Base-by-base conservation (phyloP, 2,113 vertebrate species). In the Fulica atra region DNA sequence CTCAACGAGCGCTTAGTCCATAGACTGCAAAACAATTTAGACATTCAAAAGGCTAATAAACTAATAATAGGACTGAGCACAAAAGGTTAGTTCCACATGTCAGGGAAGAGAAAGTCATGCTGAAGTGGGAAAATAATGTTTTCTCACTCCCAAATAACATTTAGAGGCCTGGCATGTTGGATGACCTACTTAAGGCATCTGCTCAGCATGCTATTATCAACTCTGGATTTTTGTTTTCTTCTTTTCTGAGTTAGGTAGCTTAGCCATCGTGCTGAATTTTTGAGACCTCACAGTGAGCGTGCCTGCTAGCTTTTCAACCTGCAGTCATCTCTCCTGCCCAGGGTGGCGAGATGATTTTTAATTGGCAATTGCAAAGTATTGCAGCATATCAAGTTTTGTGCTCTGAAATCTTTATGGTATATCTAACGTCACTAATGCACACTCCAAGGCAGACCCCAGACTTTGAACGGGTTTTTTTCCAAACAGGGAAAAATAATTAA, bases 151-250 rank as follows among this genome's bases (percentile, higher is more conserved):
- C 59, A 87, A 81, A 76, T 85, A 96, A 73, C 46, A 77, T 96
- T 89, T 92, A 92, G 65, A 97, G 92, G 50, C 88, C 81, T 94
- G 83, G 77, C 63, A 54, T 91, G 70, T 84, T 87, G 86, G 92
- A 79, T 87, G 92, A 96, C 92, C 91, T 96, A 95, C 81, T 97
- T 94, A 94, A 93, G 61, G 84, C 83, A 87, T 92, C 83, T 84
- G 72, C 86, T 90, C 76, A 84, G 80, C 31, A 29, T 80, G 63
- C 68, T 76, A 38, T 89, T 94, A 94, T 65, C 78, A 83, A 31
- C 81, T 83, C 68, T 53, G 63, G 33, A 51, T 31, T 93, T 86
- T 95, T 77, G 60, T 74, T 89, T 86, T 90, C 61, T 79, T 89
- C 88, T 73, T 74, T 23, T 51, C 18, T 84, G 60, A 35, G 29